phyloP scores from a whole-genome alignment of 2,797 vertebrate genomes.

The Cuniculus paca region DNA sequence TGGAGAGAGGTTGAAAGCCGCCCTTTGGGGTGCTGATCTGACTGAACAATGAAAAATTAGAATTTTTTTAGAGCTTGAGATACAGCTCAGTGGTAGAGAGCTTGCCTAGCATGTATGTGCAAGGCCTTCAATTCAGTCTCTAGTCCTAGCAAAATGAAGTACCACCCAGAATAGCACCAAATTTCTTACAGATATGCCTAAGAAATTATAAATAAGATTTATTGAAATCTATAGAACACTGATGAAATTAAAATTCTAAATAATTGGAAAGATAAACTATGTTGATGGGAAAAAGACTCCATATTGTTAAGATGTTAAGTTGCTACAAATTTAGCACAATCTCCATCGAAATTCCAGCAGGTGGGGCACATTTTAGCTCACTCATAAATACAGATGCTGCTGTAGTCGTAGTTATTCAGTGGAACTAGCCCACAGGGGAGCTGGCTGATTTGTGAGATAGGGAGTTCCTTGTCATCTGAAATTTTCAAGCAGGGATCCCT shows the following conservation, averaged over 20 bases:
- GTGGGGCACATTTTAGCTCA: neutral
- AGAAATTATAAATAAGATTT: constrained; percentile 42
- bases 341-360: neutral
- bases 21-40: neutral
- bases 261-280: constrained; percentile 10
- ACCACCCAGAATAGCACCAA: neutral
- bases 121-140: neutral
- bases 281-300: neutral
- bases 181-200: neutral
- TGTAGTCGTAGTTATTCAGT: neutral
- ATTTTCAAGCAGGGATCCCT: neutral
- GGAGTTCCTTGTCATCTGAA: constrained; percentile 17
- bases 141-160: neutral
- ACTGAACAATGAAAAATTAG: neutral
- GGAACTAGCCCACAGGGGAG: neutral
- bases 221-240: constrained; percentile 38
- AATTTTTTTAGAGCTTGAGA: neutral
- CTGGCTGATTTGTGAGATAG: neutral
- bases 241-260: neutral
- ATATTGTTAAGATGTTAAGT: neutral
- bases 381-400: neutral
- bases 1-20: neutral
- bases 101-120: neutral
- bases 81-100: neutral
- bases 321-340: neutral